Evolutionary conservation across 2,113 vertebrate genomes (phyloP).

Genomic region (Helogale parvula): DNA sequence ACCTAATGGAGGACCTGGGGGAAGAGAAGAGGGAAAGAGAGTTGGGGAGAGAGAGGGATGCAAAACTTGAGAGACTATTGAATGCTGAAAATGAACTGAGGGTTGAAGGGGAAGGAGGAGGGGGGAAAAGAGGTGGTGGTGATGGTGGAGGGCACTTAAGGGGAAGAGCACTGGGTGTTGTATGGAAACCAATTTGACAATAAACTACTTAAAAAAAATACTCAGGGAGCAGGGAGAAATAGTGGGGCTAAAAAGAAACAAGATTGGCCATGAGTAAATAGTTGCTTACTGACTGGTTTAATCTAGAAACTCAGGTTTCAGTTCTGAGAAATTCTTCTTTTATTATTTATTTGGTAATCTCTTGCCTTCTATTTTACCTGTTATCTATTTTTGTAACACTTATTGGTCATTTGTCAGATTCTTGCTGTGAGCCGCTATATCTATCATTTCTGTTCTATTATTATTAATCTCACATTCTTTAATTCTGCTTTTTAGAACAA

Average conservation of each 20-base stretch:
- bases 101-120: too few relatives aligned
- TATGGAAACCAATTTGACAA: too few relatives aligned
- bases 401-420: background rate
- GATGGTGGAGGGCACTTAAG: too few relatives aligned
- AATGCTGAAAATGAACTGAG: too few relatives aligned
- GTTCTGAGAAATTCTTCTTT: background rate
- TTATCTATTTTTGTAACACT: background rate
- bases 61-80: too few relatives aligned
- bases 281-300: background rate
- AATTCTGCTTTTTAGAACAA: background rate
- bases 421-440: background rate
- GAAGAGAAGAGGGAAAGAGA: too few relatives aligned
- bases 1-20: too few relatives aligned
- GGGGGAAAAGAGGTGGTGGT: too few relatives aligned
- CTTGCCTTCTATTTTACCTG: background rate
- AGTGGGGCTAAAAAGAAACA: background rate
- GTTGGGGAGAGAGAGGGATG: too few relatives aligned
- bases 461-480: background rate
- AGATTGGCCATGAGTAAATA: background rate
- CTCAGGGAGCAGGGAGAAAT: background rate
- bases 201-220: too few relatives aligned
- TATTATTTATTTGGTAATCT: background rate
- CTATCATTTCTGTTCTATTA: background rate
- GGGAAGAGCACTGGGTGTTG: too few relatives aligned
- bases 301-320: background rate